These are phyloP conservation scores for Steinernema khuongi DNA, from an alignment of 1,140 invertebrate genomes.

Conservation along the genomic window DNA sequence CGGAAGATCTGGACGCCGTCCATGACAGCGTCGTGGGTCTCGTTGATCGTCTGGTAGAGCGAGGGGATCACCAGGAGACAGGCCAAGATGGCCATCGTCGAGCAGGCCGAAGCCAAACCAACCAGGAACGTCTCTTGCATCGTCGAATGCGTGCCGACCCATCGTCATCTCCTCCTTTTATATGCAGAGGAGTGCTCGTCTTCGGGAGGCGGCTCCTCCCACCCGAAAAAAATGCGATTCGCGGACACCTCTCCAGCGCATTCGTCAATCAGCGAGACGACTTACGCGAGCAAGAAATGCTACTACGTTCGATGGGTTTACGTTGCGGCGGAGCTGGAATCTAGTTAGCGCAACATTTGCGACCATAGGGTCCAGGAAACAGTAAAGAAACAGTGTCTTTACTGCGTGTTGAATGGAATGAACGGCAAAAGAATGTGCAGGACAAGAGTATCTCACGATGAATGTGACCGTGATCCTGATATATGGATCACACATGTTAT, in stretches of 20 bases:
- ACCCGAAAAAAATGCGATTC: background rate
- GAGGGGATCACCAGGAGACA: conserved; percentile 29
- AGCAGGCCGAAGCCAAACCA: conserved; percentile 9
- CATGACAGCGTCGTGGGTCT: conserved; percentile 39
- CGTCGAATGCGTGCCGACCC: conserved; percentile 1
- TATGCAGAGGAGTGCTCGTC: background rate
- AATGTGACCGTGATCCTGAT: too few species aligned
- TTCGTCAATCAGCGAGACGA: background rate
- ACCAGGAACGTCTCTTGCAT: conserved; percentile 5
- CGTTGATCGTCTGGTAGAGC: conserved; percentile 39
- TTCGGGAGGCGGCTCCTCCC: background rate
- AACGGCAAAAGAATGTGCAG: too few species aligned
- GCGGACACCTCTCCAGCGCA: background rate
- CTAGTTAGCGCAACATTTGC: too few species aligned
- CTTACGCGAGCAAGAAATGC: background rate
- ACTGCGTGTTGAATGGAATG: too few species aligned
- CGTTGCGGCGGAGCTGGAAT: too few species aligned
- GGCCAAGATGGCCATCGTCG: conserved; percentile 11
- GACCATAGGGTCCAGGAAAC: too few species aligned
- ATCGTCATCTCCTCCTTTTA: background rate
- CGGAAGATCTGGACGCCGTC: conserved; percentile 40
- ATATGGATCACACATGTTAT: too few species aligned
- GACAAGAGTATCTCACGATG: too few species aligned
- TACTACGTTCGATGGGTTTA: background rate
- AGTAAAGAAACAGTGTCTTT: too few species aligned